A percentile compares a stretch with the other conserved stretches of the same genome.
Evolutionary conservation across 2,797 vertebrate genomes (phyloP).

Genomic region (Microchirus variegatus): DNA sequence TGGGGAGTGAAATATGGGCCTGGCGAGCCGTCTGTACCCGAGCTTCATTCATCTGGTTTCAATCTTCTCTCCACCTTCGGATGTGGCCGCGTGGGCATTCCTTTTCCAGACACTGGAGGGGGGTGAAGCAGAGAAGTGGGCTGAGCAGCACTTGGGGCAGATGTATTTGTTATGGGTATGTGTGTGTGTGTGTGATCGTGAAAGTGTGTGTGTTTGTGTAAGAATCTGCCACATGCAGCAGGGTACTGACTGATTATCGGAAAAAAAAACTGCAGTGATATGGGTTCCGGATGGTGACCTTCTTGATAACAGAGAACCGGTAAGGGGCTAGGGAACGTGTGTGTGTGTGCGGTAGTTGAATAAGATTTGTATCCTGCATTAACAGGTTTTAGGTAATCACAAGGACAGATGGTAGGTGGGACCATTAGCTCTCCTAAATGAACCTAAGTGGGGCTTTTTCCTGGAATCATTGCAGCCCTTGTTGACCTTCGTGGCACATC

Average conservation of each 20-base stretch:
- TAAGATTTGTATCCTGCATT: conserved; percentile 42
- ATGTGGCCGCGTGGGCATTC: conserved; percentile 79
- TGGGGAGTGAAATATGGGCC: conserved; percentile 81
- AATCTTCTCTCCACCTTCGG: conserved; percentile 79
- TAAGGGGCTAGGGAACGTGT: no score
- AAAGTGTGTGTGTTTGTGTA: conserved; percentile 25
- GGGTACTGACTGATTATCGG: not conserved
- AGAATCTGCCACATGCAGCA: conserved; percentile 10
- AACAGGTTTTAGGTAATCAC: conserved; percentile 52
- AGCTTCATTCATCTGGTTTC: conserved; percentile 84
- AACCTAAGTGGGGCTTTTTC: conserved; percentile 72
- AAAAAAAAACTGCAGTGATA: conserved; percentile 2
- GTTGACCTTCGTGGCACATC: conserved; percentile 55
- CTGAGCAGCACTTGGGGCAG: conserved; percentile 67
- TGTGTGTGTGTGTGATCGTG: conserved; percentile 18
- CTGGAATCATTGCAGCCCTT: conserved; percentile 63
- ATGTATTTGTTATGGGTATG: conserved; percentile 59
- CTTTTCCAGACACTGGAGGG: conserved; percentile 64
- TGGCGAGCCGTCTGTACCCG: conserved; percentile 64
- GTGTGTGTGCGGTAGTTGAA: conserved; percentile 12
- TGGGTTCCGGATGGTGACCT: no score
- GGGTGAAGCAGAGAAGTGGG: conserved; percentile 32
- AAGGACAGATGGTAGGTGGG: conserved; percentile 73
- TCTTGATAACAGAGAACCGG: no score
- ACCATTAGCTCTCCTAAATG: conserved; percentile 72